phyloP scores from a whole-genome alignment of 2,797 vertebrate genomes.

The Denticeps clupeoides region DNA sequence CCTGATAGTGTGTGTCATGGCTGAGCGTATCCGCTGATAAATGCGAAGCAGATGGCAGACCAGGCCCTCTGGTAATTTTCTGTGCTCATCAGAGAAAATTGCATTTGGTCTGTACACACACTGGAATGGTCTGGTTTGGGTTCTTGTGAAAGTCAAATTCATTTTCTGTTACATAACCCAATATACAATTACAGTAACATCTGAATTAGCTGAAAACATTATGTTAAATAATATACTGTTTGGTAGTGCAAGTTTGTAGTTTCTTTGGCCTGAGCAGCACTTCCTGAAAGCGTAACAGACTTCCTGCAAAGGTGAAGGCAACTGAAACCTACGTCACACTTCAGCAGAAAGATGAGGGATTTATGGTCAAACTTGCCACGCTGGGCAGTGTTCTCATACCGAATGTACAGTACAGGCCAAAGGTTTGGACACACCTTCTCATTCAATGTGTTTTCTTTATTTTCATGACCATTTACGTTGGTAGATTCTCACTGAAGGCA shows the following conservation, averaged over 20 bases:
- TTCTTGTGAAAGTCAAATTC: neutral
- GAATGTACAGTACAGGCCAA: too few species aligned
- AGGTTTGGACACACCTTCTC: too few species aligned
- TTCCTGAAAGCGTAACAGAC: neutral
- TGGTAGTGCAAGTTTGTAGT: too few species aligned
- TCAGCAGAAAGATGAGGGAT: neutral
- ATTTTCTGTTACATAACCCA: neutral
- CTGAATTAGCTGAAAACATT: too few species aligned
- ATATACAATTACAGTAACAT: too few species aligned
- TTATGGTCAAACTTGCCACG: neutral
- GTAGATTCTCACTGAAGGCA: too few species aligned
- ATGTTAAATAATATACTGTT: neutral
- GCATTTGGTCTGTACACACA: neutral
- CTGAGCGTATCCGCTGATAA: neutral
- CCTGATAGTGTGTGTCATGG: neutral
- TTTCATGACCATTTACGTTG: too few species aligned
- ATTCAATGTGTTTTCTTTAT: too few species aligned
- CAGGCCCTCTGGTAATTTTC: neutral
- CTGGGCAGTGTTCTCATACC: neutral
- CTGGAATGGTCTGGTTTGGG: neutral
- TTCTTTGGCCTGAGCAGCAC: neutral
- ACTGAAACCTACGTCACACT: neutral
- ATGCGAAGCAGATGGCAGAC: neutral
- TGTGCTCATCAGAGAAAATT: neutral
- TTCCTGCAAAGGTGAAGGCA: conserved; percentile 3